Evolutionary conservation across 2,888 invertebrate genomes (phyloP).

Genomic region (Smittia sp.): DNA sequence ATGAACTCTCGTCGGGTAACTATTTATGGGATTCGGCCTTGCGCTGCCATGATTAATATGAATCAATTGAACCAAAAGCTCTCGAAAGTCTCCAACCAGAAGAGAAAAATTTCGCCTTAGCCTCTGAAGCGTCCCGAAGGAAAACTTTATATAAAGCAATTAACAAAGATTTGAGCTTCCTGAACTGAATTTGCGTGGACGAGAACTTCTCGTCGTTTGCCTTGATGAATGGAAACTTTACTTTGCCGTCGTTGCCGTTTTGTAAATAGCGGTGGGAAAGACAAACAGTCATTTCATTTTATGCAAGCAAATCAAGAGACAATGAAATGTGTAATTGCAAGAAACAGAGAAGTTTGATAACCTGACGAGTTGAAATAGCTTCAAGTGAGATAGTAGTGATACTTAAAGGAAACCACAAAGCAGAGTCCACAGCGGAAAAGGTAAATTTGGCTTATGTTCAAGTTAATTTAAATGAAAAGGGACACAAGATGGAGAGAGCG

Average conservation of each 20-base stretch:
- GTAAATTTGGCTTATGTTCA: constrained; percentile 23
- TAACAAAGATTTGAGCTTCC: too few relatives aligned
- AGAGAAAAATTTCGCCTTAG: neutral
- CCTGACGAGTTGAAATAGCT: neutral
- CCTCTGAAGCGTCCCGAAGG: too few relatives aligned
- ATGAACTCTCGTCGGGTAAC: neutral
- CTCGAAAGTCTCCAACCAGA: neutral
- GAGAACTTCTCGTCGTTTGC: too few relatives aligned
- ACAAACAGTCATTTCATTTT: too few relatives aligned
- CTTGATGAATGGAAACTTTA: too few relatives aligned
- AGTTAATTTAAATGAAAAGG: constrained; percentile 25
- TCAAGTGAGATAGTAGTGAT: too few relatives aligned
- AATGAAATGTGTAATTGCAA: constrained; percentile 27
- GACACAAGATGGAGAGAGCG: neutral
- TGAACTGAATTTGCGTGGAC: too few relatives aligned
- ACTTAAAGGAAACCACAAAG: neutral
- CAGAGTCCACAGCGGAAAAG: constrained; percentile 26
- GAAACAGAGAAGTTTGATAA: neutral
- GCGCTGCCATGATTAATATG: constrained; percentile 31
- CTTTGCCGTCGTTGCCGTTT: too few relatives aligned
- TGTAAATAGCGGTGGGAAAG: too few relatives aligned
- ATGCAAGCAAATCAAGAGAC: neutral
- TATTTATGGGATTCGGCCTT: neutral
- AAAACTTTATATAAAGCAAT: too few relatives aligned
- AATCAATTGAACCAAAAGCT: constrained; percentile 20